Conservation (phyloP, 2,888 invertebrate species). For the Dendrolimus houi region DNA sequence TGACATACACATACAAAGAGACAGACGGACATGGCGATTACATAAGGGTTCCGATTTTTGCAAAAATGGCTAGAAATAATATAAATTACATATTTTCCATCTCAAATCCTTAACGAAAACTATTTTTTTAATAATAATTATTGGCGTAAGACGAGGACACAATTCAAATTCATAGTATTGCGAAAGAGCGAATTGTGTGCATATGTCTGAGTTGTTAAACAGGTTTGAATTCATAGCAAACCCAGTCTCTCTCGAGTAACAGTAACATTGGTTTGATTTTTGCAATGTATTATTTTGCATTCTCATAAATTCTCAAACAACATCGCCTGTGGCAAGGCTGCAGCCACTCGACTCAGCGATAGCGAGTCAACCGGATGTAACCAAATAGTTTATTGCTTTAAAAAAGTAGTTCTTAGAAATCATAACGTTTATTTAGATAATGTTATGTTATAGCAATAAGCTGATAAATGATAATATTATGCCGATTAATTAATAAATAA, state of each 20-base stretch:
- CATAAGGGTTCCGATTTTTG: no score
- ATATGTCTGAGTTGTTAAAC: not conserved
- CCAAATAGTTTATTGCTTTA: conserved; percentile 8
- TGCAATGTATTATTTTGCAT: conserved; percentile 60
- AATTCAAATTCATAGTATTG: not conserved
- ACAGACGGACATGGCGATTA: no score
- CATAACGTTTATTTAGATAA: no score
- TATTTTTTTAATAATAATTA: no score
- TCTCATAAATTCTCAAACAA: conserved; percentile 12
- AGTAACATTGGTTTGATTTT: conserved; percentile 25
- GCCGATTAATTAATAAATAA: no score
- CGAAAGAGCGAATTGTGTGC: not conserved
- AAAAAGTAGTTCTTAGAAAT: conserved; percentile 1
- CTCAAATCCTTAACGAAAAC: no score
- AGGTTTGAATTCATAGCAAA: not conserved
- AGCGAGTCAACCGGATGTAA: conserved; percentile 34
- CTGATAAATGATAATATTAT: no score
- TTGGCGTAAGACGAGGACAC: not conserved
- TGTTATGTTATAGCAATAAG: no score
- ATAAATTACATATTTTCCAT: no score
- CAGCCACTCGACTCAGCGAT: conserved; percentile 24
- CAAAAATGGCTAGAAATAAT: no score
- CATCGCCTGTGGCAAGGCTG: conserved; percentile 60
- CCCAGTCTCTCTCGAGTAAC: not conserved
- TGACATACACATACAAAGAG: no score